Base-by-base conservation (phyloP, 37 sponge, comb jelly and placozoan species). In the Aphrocallistes beatrix region DNA sequence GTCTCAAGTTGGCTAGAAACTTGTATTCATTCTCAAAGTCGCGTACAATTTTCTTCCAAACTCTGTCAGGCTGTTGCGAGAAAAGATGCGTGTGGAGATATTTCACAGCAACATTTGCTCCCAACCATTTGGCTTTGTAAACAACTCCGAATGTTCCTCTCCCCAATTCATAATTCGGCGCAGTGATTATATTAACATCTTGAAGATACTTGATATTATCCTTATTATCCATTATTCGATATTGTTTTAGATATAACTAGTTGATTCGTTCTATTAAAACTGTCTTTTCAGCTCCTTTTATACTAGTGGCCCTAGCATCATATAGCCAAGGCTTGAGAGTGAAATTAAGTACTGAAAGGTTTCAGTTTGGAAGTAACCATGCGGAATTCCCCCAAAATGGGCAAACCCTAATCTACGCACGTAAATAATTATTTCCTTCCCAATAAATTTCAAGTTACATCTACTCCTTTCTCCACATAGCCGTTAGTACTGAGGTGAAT, bases 71-170 rank as follows among this genome's bases (percentile, higher is more conserved):
- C 8, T 37, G 39, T 32, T 17, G 9, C 1, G 89, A 85, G 36
- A 89, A 89, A 30, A 90, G 87, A 9, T 85, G 81, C 0, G 50
- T 49, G 82, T 91, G 90, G 0, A 93, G 87, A 17, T 84, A 82
- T 81, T 90, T 91, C 36, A 82, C 88, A 37, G 94, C 94, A 21
- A 93, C 91, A 28, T 37, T 37, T 25, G 87, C 50, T 0, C 89
- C 90, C 1, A 81, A 39, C 85, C 89, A 93, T 0, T 82, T 37
- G 0, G 82, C 94, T 36, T 21, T 19, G 51, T 83, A 91, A 37
- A 93, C 91, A 37, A 45, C 51, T 1, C 90, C 94, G 83, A 86
- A 91, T 23, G 88, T 83, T 17, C 94, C 94, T 39, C 32, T 50
- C 0, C 93, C 88, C 36, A 88, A 42, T 38, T 38, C 36, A 23